These are phyloP conservation scores for Ochlodes sylvanus DNA, from an alignment of 2,888 invertebrate genomes.

Conservation along the genomic window DNA sequence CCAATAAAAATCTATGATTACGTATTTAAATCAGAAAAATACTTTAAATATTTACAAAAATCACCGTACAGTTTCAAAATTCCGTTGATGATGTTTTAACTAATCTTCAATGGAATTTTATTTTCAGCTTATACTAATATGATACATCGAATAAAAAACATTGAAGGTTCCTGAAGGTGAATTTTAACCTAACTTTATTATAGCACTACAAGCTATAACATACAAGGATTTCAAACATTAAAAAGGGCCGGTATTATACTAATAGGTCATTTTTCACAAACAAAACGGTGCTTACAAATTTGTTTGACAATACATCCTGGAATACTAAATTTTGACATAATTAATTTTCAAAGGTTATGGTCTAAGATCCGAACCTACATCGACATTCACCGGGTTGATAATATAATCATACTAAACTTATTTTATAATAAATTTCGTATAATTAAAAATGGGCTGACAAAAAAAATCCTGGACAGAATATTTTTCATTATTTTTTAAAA, in stretches of 20 bases:
- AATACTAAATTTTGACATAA: too few species aligned
- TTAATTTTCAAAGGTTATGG: too few species aligned
- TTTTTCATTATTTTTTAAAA: too few species aligned
- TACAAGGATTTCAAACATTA: constrained; percentile 8
- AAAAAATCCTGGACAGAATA: too few species aligned
- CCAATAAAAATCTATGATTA: neutral
- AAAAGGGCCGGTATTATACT: constrained; percentile 7
- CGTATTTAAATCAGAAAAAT: neutral
- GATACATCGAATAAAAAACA: constrained; percentile 5
- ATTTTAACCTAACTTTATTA: neutral
- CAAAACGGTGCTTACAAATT: constrained; percentile 5
- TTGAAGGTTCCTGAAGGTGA: neutral
- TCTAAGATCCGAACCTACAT: too few species aligned
- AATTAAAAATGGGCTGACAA: too few species aligned
- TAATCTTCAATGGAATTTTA: constrained; percentile 4
- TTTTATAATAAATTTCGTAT: too few species aligned
- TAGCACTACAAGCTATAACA: constrained; percentile 23
- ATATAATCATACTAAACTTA: too few species aligned
- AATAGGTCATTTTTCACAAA: constrained; percentile 2
- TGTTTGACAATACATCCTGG: neutral
- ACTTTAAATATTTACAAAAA: constrained; percentile 16
- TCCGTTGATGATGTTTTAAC: neutral
- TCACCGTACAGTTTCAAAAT: neutral
- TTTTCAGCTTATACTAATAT: constrained; percentile 11
- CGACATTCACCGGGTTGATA: too few species aligned